These are phyloP conservation scores for Sphecodes monilicornis DNA, from an alignment of 2,888 invertebrate species.

Conservation along the genomic window DNA sequence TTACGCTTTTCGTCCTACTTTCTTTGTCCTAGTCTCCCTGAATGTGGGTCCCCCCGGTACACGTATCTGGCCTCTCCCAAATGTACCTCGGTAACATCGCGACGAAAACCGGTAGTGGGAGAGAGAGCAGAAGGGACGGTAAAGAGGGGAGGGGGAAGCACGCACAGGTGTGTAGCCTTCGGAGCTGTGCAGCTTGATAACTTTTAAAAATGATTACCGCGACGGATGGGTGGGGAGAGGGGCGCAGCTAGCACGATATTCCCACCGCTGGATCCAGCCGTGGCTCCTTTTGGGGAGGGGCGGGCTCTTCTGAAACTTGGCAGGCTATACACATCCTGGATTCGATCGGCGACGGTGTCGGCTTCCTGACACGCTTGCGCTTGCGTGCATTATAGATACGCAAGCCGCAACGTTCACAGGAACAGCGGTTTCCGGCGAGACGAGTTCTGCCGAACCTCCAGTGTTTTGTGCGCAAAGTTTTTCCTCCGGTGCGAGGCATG, in stretches of 20 bases:
- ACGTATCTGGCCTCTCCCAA: constrained; percentile 13
- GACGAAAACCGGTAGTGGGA: constrained; percentile 25
- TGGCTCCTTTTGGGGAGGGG: constrained; percentile 18
- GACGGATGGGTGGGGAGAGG: neutral
- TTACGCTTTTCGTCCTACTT: constrained; percentile 71
- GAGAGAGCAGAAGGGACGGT: neutral
- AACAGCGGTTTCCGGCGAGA: neutral
- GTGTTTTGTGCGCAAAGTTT: neutral
- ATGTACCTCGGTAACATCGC: constrained; percentile 28
- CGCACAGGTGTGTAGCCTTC: constrained; percentile 39
- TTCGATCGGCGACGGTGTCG: constrained; percentile 63
- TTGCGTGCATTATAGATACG: constrained; percentile 42
- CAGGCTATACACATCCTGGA: constrained; percentile 56
- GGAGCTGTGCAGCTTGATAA: constrained; percentile 3
- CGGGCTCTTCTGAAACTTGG: constrained; percentile 13
- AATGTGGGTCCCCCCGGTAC: constrained; percentile 72
- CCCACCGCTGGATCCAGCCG: neutral
- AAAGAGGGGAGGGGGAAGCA: constrained; percentile 26
- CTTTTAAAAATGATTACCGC: neutral
- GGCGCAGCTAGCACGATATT: neutral
- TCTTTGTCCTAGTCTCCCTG: constrained; percentile 73
- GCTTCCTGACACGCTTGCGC: constrained; percentile 17
- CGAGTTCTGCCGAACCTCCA: neutral
- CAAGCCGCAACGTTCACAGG: constrained; percentile 37
- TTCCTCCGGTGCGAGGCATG: neutral